Conservation (phyloP, 2,797 vertebrate genomes). For the Sphaeramia orbicularis region DNA sequence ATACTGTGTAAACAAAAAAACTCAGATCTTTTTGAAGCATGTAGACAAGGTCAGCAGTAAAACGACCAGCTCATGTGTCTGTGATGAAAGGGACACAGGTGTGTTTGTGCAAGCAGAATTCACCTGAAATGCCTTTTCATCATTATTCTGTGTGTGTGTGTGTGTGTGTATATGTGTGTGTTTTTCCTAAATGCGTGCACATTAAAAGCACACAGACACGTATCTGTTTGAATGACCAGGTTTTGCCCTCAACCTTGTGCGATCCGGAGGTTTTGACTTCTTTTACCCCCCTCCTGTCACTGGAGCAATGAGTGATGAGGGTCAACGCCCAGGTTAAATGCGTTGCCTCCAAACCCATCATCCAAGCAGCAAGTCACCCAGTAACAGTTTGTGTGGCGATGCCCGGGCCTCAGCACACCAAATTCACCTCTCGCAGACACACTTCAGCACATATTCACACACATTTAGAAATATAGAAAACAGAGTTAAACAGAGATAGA, state of each 20-base stretch:
- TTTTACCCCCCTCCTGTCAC: constrained; percentile 72
- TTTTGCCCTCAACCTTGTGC: constrained; percentile 69
- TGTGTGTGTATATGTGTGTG: background rate
- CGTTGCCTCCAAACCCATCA: constrained; percentile 80
- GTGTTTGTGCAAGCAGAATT: constrained; percentile 29
- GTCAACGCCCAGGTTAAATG: constrained; percentile 89
- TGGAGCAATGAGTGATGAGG: constrained; percentile 80
- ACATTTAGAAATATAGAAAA: constrained; percentile 20
- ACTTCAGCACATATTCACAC: background rate
- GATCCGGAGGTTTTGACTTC: constrained; percentile 59
- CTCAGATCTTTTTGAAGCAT: constrained; percentile 15
- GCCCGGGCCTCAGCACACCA: constrained; percentile 47
- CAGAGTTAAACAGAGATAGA: constrained; percentile 22
- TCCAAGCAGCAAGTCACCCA: constrained; percentile 76
- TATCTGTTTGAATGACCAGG: background rate
- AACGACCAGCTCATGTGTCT: constrained; percentile 29
- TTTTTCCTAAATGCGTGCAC: constrained; percentile 8
- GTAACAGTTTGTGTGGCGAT: constrained; percentile 51
- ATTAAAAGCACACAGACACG: constrained; percentile 9
- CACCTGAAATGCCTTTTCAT: constrained; percentile 30
- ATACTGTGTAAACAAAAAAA: background rate
- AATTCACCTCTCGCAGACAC: constrained; percentile 17
- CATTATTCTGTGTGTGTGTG: constrained; percentile 7
- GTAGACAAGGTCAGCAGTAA: constrained; percentile 19
- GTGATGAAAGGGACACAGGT: constrained; percentile 41